These are phyloP conservation scores for Heteromurus nitidus DNA, from an alignment of 2,888 invertebrate species.

Conservation along the genomic window DNA sequence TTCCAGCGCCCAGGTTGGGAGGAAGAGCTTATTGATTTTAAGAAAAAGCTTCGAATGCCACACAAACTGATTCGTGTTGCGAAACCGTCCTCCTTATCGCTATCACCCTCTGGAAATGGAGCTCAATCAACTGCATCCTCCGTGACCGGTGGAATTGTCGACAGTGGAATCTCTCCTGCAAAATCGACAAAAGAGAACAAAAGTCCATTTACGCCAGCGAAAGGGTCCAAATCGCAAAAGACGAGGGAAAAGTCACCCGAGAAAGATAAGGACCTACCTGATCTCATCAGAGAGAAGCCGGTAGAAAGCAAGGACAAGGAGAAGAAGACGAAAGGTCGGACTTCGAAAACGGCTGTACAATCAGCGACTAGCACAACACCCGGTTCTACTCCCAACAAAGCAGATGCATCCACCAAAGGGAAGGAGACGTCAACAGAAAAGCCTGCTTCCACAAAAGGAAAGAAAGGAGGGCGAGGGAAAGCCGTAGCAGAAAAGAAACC, in stretches of 20 bases:
- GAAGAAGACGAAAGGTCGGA: slow-evolving; percentile 75
- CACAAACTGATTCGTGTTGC: slow-evolving; percentile 87
- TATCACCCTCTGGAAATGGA: slow-evolving; percentile 83
- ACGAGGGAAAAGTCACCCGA: slow-evolving; percentile 66
- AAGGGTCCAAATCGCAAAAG: slow-evolving; percentile 68
- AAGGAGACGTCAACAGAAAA: slow-evolving; percentile 28
- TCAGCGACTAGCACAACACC: slow-evolving; percentile 13
- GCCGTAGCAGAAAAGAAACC: slow-evolving; percentile 48
- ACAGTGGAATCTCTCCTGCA: slow-evolving; percentile 60
- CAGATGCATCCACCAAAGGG: slow-evolving; percentile 26
- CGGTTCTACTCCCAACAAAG: slow-evolving; percentile 34
- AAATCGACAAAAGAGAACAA: slow-evolving; percentile 70
- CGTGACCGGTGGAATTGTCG: slow-evolving; percentile 62
- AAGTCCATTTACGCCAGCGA: slow-evolving; percentile 60
- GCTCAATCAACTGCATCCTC: slow-evolving; percentile 82
- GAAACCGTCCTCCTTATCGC: slow-evolving; percentile 78
- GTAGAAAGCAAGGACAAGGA: slow-evolving; percentile 73
- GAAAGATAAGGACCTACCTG: slow-evolving; percentile 60
- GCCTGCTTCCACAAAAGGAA: slow-evolving; percentile 51
- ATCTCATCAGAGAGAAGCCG: slow-evolving; percentile 48
- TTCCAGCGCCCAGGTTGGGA: slow-evolving; percentile 86
- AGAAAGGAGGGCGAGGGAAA: slow-evolving; percentile 54
- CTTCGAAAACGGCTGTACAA: slow-evolving; percentile 64
- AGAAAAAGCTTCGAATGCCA: slow-evolving; percentile 87
- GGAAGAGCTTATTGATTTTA: slow-evolving; percentile 88